A percentile compares a stretch with the other conserved stretches of the same genome.
Evolutionary conservation across 1,140 invertebrate genomes (phyloP).

Genomic region (Macrobrachium rosenbergii): DNA sequence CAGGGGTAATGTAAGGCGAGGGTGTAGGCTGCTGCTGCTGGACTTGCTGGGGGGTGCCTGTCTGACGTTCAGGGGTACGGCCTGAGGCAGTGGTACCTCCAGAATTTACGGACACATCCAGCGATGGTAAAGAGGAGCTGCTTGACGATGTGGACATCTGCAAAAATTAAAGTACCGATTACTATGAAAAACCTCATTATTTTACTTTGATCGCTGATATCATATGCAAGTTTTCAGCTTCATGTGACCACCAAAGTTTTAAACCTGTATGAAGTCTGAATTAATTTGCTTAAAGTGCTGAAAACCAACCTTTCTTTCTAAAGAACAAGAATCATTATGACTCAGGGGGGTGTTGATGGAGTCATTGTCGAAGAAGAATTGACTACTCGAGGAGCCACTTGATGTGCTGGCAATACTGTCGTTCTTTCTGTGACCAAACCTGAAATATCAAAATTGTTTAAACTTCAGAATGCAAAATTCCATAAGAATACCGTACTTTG

Average conservation of each 20-base stretch:
- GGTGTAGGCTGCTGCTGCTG: constrained; percentile 30
- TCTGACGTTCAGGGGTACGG: constrained; percentile 54
- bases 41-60: constrained; percentile 17
- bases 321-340: constrained; percentile 71
- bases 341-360: constrained; percentile 69
- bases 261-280: background rate
- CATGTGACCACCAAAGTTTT: background rate
- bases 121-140: constrained; percentile 82
- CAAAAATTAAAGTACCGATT: background rate
- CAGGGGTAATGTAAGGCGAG: constrained; percentile 75
- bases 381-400: constrained; percentile 78
- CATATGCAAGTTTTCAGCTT: background rate
- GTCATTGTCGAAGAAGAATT: constrained; percentile 86
- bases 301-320: constrained; percentile 74
- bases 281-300: background rate
- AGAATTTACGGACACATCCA: constrained; percentile 80
- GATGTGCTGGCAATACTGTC: constrained; percentile 92
- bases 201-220: background rate
- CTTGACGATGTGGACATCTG: constrained; percentile 81
- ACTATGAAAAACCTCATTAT: background rate
- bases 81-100: constrained; percentile 67
- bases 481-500: background rate
- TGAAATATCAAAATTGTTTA: constrained; percentile 67
- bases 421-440: constrained; percentile 83
- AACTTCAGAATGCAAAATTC: background rate